Conservation (phyloP, 2,888 invertebrate species). For the Balanococcus diminutus region DNA sequence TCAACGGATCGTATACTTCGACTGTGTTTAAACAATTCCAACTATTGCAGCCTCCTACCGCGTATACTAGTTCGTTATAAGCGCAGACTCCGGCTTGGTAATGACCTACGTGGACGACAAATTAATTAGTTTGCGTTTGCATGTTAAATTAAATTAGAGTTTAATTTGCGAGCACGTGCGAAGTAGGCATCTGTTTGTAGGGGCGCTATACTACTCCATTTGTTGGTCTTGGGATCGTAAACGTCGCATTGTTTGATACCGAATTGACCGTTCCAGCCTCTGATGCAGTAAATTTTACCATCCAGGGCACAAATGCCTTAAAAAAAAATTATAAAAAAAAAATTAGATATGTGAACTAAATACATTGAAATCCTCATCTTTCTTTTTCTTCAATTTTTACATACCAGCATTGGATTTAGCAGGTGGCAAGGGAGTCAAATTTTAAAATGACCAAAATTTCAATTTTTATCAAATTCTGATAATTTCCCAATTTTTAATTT, state of each 20-base stretch:
- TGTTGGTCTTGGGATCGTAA: constrained; percentile 68
- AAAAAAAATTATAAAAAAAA: no score
- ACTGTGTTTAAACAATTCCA: constrained; percentile 80
- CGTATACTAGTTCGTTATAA: constrained; percentile 74
- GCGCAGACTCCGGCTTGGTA: constrained; percentile 79
- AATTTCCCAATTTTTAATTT: no score
- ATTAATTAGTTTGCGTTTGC: neutral
- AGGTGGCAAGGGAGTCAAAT: constrained; percentile 67
- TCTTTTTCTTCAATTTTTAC: no score
- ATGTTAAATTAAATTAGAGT: neutral
- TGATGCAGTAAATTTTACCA: constrained; percentile 74
- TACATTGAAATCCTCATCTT: no score
- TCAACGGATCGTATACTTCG: constrained; percentile 71
- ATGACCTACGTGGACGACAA: constrained; percentile 65
- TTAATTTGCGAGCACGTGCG: neutral
- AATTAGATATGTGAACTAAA: no score
- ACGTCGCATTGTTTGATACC: constrained; percentile 76
- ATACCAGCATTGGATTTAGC: constrained; percentile 72
- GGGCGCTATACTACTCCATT: constrained; percentile 73
- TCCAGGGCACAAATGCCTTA: constrained; percentile 70
- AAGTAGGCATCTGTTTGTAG: constrained; percentile 69
- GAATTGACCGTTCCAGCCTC: constrained; percentile 77
- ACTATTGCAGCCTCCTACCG: constrained; percentile 85
- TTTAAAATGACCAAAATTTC: no score
- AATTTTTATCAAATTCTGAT: no score